These are phyloP conservation scores for Papilio demoleus DNA, from an alignment of 2,888 invertebrate species.

Conservation along the genomic window DNA sequence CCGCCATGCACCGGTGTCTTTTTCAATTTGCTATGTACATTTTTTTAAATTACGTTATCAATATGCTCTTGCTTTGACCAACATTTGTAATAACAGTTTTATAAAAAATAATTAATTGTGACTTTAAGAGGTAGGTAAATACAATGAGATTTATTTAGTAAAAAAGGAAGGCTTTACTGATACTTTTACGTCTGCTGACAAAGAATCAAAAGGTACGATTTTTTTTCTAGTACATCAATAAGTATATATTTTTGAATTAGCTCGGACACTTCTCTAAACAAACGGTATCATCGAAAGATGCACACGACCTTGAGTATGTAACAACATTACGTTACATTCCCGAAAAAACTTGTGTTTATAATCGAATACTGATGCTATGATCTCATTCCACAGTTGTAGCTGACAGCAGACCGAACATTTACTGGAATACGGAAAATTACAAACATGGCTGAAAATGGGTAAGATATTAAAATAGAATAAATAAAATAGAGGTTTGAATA, in stretches of 20 bases:
- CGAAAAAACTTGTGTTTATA: constrained; percentile 56
- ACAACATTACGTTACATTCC: constrained; percentile 49
- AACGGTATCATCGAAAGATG: constrained; percentile 11
- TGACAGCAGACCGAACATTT: constrained; percentile 43
- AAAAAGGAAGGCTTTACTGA: too few species aligned
- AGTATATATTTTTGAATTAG: not conserved
- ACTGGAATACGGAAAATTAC: constrained; percentile 49
- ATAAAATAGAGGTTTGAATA: too few species aligned
- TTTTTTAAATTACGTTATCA: too few species aligned
- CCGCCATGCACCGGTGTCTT: too few species aligned
- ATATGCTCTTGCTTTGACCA: too few species aligned
- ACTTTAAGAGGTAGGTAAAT: too few species aligned
- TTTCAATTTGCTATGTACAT: too few species aligned
- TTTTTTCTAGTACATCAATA: not conserved
- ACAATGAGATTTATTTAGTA: too few species aligned
- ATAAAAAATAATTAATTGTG: too few species aligned
- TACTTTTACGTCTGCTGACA: too few species aligned
- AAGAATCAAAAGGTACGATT: too few species aligned
- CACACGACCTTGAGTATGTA: constrained; percentile 46
- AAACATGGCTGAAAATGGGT: constrained; percentile 75
- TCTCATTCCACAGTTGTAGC: constrained; percentile 62
- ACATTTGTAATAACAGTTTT: too few species aligned
- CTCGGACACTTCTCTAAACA: constrained; percentile 7
- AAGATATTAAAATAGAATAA: constrained; percentile 53
- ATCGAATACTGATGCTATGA: constrained; percentile 54